Base-by-base conservation (phyloP, 1,140 invertebrate species). In the Drosophila pallidifrons region DNA sequence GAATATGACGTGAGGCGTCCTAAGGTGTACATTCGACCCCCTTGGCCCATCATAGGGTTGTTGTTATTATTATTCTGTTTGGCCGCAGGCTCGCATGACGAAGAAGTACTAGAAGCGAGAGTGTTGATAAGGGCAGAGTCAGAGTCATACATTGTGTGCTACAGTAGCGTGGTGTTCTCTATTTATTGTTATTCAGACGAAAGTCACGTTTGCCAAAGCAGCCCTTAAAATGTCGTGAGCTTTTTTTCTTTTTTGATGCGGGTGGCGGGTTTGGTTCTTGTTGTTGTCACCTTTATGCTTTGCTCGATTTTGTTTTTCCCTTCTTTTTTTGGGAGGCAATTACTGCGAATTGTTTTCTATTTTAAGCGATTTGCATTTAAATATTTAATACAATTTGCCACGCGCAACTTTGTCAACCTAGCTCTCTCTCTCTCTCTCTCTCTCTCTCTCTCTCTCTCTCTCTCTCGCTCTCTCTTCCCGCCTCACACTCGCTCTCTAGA, bases 301-400 rank as follows among this genome's bases (percentile, higher is more conserved):
- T 11, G 49, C 20, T 16, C 30, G n/a, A 43, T 30, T 65, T 55
- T 25, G 20, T 25, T 25, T 25, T 25, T 25, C 20, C 20, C 20
- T 25, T 25, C 3, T 25, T 20, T 25, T 25, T 25, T 25, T 25
- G 20, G 30, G 59, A 15, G 15, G 45, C 76, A 82, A 76, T 82
- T 82, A 83, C 59, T 55, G 76, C 81, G 72, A 82, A 82, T 82
- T 79, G 67, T 70, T 54, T 70, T 72, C 59, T 59, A 74, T 70
- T 77, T 70, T 59, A 54, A 85, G 47, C 65, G 52, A 70, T 73
- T 87, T 76, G 38, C 49, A 82, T 79, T 87, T 82, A 65, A 74
- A 86, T 86, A 86, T 82, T 87, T 74, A 74, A 76, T 79, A 77
- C 72, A 87, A 87, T 60, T 69, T 67, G 75, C 79, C 82, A 86